A percentile compares a stretch with the other conserved stretches of the same genome.
Evolutionary conservation across 2,797 vertebrate species (phyloP).

Genomic region (Brotula barbata): DNA sequence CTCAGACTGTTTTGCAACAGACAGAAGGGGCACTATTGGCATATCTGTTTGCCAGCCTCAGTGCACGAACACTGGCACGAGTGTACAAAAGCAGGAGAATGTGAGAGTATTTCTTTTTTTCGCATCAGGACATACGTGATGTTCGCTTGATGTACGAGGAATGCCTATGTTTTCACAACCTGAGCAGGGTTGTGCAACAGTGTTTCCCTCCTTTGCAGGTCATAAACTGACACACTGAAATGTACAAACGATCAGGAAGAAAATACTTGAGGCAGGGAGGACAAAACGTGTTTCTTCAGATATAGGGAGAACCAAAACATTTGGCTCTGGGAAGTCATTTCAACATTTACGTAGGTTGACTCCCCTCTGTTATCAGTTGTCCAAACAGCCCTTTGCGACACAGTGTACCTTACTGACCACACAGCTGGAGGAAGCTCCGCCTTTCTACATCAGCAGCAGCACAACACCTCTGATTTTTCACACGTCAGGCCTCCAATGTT

Average conservation of each 20-base stretch:
- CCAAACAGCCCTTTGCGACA: slow-evolving; percentile 67
- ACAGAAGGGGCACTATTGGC: slow-evolving; percentile 25
- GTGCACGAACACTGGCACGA: slow-evolving; percentile 19
- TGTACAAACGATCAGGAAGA: slow-evolving; percentile 37
- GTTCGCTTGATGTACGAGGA: slow-evolving; percentile 38
- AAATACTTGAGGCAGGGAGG: slow-evolving; percentile 15
- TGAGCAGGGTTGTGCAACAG: slow-evolving; percentile 61
- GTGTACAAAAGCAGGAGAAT: slow-evolving; percentile 21
- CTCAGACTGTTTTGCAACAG: slow-evolving; percentile 50
- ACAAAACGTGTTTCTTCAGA: slow-evolving; percentile 38
- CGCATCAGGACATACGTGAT: slow-evolving; percentile 8
- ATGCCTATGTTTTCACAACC: slow-evolving; percentile 37
- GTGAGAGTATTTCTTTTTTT: slow-evolving; percentile 15
- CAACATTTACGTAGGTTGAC: slow-evolving; percentile 58
- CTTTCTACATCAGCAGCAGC: slow-evolving; percentile 32
- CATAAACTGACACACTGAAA: slow-evolving; percentile 41
- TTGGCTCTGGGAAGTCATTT: slow-evolving; percentile 37
- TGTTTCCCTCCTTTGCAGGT: slow-evolving; percentile 49
- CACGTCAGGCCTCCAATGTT: slow-evolving; percentile 15
- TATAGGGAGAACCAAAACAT: slow-evolving; percentile 40
- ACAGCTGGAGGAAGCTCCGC: slow-evolving; percentile 34
- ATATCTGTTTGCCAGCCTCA: slow-evolving; percentile 23
- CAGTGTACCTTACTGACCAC: slow-evolving; percentile 55
- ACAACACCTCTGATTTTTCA: slow-evolving; percentile 21
- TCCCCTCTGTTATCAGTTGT: slow-evolving; percentile 73